Percentiles rank a stretch among this genome's conserved stretches.
phyloP scores from a whole-genome alignment of 2,113 vertebrate genomes.

The Pantherophis guttatus region DNA sequence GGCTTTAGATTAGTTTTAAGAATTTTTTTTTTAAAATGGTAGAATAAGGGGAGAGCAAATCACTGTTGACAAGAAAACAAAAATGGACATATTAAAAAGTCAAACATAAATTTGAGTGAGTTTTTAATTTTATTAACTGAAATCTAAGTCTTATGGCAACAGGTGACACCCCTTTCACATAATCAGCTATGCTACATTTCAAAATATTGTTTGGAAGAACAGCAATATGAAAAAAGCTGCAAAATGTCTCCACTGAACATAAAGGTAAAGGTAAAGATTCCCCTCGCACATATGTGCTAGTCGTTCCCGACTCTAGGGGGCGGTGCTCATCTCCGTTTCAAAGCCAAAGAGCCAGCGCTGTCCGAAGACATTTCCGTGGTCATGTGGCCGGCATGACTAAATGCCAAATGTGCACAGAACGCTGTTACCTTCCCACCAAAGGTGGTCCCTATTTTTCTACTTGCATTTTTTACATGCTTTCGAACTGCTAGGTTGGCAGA shows the following conservation, averaged over 20 bases:
- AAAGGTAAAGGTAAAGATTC: too few species aligned
- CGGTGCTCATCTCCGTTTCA: too few species aligned
- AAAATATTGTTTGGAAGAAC: neutral
- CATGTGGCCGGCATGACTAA: too few species aligned
- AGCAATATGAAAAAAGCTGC: neutral
- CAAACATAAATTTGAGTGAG: neutral
- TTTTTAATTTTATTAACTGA: neutral
- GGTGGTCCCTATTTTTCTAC: too few species aligned
- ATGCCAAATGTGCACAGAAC: too few species aligned
- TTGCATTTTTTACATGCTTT: too few species aligned
- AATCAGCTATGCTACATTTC: neutral
- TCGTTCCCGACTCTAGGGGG: too few species aligned
- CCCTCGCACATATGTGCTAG: too few species aligned
- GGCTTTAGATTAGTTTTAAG: neutral
- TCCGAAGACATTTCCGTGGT: too few species aligned
- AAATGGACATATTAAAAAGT: neutral
- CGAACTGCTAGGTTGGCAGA: too few species aligned
- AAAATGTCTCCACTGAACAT: neutral
- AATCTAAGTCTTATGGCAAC: neutral
- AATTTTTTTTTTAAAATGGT: neutral
- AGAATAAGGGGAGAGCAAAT: neutral
- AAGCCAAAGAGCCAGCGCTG: too few species aligned
- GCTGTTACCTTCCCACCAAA: too few species aligned
- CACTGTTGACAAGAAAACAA: neutral
- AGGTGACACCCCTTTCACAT: neutral